Percentiles rank a stretch among this genome's conserved stretches.
These are phyloP conservation scores for Sinocyclocheilus rhinocerous DNA, from an alignment of 2,113 vertebrate genomes.

Conservation along the genomic window DNA sequence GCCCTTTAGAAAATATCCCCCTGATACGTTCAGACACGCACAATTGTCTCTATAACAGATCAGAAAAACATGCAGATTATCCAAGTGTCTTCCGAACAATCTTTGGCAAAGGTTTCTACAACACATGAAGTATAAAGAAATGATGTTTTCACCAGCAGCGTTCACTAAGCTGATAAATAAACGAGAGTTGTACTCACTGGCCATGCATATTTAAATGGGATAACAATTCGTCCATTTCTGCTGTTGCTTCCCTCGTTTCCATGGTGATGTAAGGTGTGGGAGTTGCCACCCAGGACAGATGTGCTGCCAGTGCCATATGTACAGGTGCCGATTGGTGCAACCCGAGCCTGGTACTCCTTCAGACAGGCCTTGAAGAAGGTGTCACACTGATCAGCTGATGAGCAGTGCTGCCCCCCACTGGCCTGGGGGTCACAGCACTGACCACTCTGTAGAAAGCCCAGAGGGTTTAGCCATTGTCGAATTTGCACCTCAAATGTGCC, in stretches of 20 bases:
- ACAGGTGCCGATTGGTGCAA: constrained; percentile 71
- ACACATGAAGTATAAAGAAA: neutral
- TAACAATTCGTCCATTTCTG: constrained; percentile 69
- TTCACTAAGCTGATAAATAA: constrained; percentile 52
- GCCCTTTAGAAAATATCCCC: neutral
- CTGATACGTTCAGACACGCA: neutral
- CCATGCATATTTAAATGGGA: constrained; percentile 82
- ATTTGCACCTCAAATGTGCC: constrained; percentile 83
- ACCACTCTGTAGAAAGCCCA: constrained; percentile 72
- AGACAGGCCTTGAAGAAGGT: constrained; percentile 81
- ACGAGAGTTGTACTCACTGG: constrained; percentile 74
- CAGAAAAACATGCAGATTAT: neutral
- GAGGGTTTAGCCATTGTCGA: constrained; percentile 73
- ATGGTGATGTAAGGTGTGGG: constrained; percentile 66
- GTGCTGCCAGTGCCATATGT: constrained; percentile 75
- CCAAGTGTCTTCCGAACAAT: neutral
- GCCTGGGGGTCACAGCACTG: constrained; percentile 76
- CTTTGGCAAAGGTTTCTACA: neutral
- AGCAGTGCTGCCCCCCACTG: constrained; percentile 67
- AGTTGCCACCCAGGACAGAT: constrained; percentile 76
- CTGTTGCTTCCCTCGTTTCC: constrained; percentile 59
- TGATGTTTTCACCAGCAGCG: neutral
- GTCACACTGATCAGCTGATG: constrained; percentile 73
- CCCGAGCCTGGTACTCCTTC: constrained; percentile 82
- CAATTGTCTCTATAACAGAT: neutral